phyloP scores from a whole-genome alignment of 1,140 invertebrate genomes.

The Macrobrachium nipponense region DNA sequence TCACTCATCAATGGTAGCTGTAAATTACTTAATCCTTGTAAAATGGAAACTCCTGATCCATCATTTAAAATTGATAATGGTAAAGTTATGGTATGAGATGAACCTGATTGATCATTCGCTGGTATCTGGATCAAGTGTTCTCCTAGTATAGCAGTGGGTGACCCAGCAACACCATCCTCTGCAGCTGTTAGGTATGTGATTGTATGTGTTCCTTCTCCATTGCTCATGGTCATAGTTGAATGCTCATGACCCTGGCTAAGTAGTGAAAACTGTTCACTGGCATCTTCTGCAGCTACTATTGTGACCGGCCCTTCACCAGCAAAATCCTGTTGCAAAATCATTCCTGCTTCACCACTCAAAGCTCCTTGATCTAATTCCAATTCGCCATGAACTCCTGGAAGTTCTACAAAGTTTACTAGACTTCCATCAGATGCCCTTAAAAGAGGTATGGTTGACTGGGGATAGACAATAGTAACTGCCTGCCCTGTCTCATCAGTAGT shows the following conservation, averaged over 20 bases:
- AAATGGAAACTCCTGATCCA: constrained; percentile 46
- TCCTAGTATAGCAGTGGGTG: constrained; percentile 33
- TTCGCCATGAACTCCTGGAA: constrained; percentile 41
- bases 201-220: constrained; percentile 26
- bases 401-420: constrained; percentile 55
- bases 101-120: constrained; percentile 47
- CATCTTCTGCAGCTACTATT: constrained; percentile 47
- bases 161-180: constrained; percentile 21
- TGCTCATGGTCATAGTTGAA: constrained; percentile 19
- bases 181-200: constrained; percentile 45
- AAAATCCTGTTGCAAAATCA: constrained; percentile 52
- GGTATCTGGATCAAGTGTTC: constrained; percentile 60
- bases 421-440: constrained; percentile 39
- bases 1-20: constrained; percentile 48
- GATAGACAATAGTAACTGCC: constrained; percentile 51
- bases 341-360: constrained; percentile 33
- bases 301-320: constrained; percentile 45
- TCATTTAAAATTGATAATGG: constrained; percentile 58
- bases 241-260: constrained; percentile 35
- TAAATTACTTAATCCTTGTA: constrained; percentile 52
- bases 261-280: constrained; percentile 41
- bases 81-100: constrained; percentile 53
- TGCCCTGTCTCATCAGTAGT: constrained; percentile 44
- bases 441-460: constrained; percentile 48
- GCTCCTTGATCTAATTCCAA: constrained; percentile 42